phyloP scores from a whole-genome alignment of 2,797 vertebrate species.

The Streptopelia turtur region DNA sequence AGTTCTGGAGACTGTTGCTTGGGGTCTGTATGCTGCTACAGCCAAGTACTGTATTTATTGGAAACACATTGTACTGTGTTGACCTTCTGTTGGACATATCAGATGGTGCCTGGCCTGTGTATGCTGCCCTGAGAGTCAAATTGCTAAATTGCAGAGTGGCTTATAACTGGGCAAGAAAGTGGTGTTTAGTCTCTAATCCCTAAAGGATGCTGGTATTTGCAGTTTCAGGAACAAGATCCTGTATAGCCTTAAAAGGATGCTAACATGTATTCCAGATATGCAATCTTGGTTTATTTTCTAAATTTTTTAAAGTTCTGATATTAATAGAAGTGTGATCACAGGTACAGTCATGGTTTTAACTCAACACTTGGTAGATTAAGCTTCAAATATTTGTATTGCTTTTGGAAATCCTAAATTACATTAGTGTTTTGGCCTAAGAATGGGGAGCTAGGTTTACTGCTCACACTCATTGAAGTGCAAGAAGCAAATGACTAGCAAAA shows the following conservation, averaged over 20 bases:
- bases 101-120: background rate
- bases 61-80: background rate
- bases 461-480: background rate
- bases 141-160: background rate
- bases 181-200: background rate
- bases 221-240: background rate
- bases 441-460: background rate
- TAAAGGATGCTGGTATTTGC: background rate
- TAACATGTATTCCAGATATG: background rate
- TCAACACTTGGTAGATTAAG: background rate
- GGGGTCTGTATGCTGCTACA: background rate
- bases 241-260: background rate
- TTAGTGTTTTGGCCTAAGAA: background rate
- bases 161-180: background rate
- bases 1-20: background rate
- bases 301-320: background rate
- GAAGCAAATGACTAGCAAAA: background rate
- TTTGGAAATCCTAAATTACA: background rate
- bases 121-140: background rate
- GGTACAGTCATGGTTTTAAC: background rate
- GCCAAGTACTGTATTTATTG: accelerated
- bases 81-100: background rate
- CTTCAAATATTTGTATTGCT: background rate
- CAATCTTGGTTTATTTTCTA: background rate
- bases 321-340: background rate